These are phyloP conservation scores for Drosophila trichaetosa DNA, from an alignment of 2,888 invertebrate species.

Conservation along the genomic window DNA sequence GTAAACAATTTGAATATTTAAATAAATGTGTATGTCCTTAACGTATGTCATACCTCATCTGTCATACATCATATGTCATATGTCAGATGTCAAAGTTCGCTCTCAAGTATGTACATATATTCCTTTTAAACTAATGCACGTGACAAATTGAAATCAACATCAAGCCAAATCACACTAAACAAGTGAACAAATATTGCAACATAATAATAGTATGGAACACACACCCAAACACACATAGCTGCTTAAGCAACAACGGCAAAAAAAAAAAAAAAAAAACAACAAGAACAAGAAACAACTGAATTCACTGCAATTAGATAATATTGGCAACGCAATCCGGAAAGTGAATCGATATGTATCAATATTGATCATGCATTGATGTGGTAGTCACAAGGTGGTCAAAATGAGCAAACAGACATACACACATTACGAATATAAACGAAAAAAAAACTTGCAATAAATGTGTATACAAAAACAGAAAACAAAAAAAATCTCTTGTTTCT, in stretches of 20 bases:
- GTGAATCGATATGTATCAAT: slow-evolving; percentile 40
- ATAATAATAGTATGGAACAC: slow-evolving; percentile 18
- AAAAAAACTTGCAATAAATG: slow-evolving; percentile 83
- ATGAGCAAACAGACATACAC: slow-evolving; percentile 51
- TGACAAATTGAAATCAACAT: slow-evolving; percentile 37
- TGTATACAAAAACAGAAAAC: slow-evolving; percentile 79
- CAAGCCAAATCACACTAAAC: slow-evolving; percentile 27
- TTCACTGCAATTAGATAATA: slow-evolving; percentile 26
- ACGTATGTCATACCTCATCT: slow-evolving; percentile 10
- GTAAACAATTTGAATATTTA: slow-evolving; percentile 52
- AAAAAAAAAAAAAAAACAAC: slow-evolving; percentile 7
- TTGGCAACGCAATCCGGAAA: slow-evolving; percentile 30
- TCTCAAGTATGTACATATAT: slow-evolving; percentile 54
- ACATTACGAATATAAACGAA: slow-evolving; percentile 72
- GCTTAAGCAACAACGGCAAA: slow-evolving; percentile 21
- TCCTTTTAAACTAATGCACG: slow-evolving; percentile 62
- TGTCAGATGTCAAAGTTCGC: slow-evolving; percentile 38
- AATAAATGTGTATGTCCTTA: slow-evolving; percentile 40
- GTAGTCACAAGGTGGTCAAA: slow-evolving; percentile 75
- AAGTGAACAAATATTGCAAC: slow-evolving; percentile 7
- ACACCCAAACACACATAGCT: slow-evolving; percentile 6
- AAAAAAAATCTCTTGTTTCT: not conserved
- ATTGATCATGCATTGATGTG: slow-evolving; percentile 80
- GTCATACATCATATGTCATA: slow-evolving; percentile 17
- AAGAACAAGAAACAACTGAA: slow-evolving; percentile 10